Evolutionary conservation across 2,113 vertebrate genomes (phyloP).

Genomic region (Sinocyclocheilus maitianheensis): DNA sequence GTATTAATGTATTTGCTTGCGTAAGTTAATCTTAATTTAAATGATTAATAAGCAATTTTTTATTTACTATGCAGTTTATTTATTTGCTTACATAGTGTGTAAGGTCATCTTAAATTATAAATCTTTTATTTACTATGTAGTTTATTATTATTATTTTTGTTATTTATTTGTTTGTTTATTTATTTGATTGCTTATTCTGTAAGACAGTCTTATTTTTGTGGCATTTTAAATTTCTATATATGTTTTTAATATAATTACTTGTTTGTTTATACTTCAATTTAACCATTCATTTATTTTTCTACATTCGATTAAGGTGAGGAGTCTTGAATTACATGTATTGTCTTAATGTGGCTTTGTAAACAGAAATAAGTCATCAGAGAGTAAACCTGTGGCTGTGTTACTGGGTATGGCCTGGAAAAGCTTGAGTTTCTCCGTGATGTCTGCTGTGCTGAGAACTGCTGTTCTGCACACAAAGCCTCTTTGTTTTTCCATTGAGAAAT

Average conservation of each 20-base stretch:
- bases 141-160: background rate
- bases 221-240: background rate
- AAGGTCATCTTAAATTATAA: background rate
- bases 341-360: background rate
- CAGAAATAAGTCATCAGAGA: background rate
- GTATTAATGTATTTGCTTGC: background rate
- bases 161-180: background rate
- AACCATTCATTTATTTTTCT: background rate
- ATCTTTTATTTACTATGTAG: background rate
- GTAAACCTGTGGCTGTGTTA: background rate
- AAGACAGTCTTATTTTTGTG: background rate
- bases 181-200: background rate
- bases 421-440: background rate
- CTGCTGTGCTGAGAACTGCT: background rate
- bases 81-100: too few species aligned
- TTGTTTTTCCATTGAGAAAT: conserved; percentile 24
- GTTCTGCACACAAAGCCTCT: conserved; percentile 17
- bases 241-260: background rate
- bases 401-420: background rate
- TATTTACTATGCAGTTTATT: background rate
- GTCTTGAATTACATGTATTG: too few species aligned
- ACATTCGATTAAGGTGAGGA: too few species aligned
- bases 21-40: background rate
- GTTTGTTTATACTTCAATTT: background rate
- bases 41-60: background rate